Base-by-base conservation (phyloP, 2,888 invertebrate genomes). In the Eremobia ochroleuca region DNA sequence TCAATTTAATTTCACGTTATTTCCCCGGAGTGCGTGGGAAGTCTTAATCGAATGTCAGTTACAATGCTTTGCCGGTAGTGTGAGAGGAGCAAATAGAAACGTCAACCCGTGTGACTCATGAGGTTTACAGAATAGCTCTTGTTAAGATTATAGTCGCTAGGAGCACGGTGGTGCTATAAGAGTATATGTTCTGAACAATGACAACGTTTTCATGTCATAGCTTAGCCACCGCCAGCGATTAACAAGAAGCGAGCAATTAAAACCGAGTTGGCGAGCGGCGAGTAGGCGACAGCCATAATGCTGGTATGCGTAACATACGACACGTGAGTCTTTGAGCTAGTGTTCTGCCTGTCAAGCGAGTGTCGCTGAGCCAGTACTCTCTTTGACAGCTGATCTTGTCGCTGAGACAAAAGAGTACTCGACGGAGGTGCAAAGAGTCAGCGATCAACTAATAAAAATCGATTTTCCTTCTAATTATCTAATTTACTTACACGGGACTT, bases 31-130 rank as follows among this genome's bases (percentile, higher is more conserved):
- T 58, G 28, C 18, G 67, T 58, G 31, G 15, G 71, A 4, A 40
- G 37, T 67, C 18, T 43, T 46, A 73, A 68, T 68, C 15, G 18
- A 62, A 80, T 49, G 66, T 80, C 55, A 62, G 46, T 49, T 28
- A 28, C 31, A 72, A 71, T 62, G 15, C 43, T 37, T 37, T 55
- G n/a, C 6, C 15, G 8, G 15, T n/a, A 9, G 4, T 67, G 34
- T 25, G 34, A 8, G 13, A 59, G 34, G 43, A 46, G 49, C 31
- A 49, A 21, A 49, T 66, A 49, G 31, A 40, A 76, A 31, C 4
- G 55, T 65, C 76, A 21, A 25, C 15, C 18, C 4, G 9, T 34
- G 18, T 76, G 34, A n/a, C n/a, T 18, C 28, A 62, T 28, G 11
- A 43, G 34, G 1, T 34, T 11, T 75, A 40, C 18, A 68, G 31